Conservation (phyloP, 1,140 invertebrate species). For the Drosophila azteca region DNA sequence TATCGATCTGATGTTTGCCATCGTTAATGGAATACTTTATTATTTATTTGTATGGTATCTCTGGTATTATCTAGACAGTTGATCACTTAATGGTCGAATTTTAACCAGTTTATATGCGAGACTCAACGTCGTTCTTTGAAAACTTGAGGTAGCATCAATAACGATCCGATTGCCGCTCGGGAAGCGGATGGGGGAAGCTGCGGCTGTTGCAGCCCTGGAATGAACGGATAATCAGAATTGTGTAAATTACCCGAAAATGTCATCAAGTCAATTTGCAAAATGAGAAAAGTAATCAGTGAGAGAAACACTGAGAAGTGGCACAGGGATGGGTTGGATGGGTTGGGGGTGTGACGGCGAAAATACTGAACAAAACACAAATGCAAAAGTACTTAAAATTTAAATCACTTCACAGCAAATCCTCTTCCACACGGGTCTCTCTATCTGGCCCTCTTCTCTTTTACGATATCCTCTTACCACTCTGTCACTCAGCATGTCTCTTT, state of each 20-base stretch:
- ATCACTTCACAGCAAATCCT: conserved; percentile 76
- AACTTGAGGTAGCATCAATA: too few relatives aligned
- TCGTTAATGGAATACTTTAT: too few relatives aligned
- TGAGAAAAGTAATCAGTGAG: conserved; percentile 78
- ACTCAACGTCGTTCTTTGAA: too few relatives aligned
- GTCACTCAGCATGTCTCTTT: conserved; percentile 4
- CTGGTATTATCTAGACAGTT: too few relatives aligned
- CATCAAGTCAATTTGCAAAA: conserved; percentile 80
- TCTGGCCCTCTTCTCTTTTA: not conserved
- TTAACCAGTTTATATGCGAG: too few relatives aligned
- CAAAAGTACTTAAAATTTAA: conserved; percentile 80
- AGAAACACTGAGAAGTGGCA: conserved; percentile 35
- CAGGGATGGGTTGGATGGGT: not conserved
- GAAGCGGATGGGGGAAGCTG: not conserved
- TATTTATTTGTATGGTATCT: too few relatives aligned
- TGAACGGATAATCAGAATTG: conserved; percentile 55
- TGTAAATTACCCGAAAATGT: conserved; percentile 77
- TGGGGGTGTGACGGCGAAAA: not conserved
- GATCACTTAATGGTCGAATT: too few relatives aligned
- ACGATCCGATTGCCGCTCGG: not conserved
- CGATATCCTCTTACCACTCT: too few relatives aligned
- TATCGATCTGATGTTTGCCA: too few relatives aligned
- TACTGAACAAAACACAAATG: conserved; percentile 38
- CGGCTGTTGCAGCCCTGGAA: not conserved
- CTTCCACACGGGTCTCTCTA: conserved; percentile 30